A percentile compares a stretch with the other conserved stretches of the same genome.
Conservation (phyloP, 2,113 vertebrate species). For the Mionectes macconnelli region DNA sequence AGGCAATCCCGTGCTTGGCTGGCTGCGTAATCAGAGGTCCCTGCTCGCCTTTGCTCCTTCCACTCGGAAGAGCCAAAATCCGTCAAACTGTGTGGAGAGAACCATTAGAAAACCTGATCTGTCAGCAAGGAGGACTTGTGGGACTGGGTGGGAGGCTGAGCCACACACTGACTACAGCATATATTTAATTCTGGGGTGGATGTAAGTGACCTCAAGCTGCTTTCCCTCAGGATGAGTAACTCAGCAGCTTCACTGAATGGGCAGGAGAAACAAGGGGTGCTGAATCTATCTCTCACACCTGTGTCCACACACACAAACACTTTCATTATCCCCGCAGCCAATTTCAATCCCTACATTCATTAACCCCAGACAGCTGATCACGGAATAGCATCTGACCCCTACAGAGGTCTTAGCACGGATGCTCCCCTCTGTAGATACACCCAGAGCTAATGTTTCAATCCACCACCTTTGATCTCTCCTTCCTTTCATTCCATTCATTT, state of each 20-base stretch:
- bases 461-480: background rate
- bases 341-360: background rate
- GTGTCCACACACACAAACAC: background rate
- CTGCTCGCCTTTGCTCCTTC: background rate
- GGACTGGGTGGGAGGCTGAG: background rate
- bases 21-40: background rate
- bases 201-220: background rate
- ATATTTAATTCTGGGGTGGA: background rate
- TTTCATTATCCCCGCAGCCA: background rate
- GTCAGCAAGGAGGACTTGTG: background rate
- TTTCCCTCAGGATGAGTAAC: background rate
- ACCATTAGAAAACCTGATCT: background rate
- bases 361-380: background rate
- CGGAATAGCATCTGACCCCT: background rate
- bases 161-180: fast-evolving
- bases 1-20: background rate
- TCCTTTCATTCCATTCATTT: background rate
- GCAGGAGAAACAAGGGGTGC: background rate
- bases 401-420: background rate
- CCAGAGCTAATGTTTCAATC: background rate
- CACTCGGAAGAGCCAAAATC: background rate
- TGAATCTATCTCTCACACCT: background rate
- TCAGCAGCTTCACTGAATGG: background rate
- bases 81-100: background rate
- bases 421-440: background rate